These are phyloP conservation scores for Castor canadensis DNA, from an alignment of 2,113 vertebrate genomes.

Conservation along the genomic window DNA sequence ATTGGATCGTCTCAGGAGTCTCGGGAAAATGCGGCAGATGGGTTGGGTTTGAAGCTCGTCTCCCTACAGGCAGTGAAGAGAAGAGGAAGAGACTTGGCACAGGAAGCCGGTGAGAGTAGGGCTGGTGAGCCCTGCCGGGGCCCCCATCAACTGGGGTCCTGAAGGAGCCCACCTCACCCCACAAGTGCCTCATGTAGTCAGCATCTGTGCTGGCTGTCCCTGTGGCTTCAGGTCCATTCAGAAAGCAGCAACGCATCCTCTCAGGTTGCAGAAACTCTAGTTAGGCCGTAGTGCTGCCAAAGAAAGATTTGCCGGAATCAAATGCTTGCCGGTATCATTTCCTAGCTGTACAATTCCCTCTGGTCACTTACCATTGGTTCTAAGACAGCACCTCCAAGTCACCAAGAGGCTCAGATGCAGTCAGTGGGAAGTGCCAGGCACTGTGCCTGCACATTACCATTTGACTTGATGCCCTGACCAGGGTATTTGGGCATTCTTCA, in stretches of 20 bases:
- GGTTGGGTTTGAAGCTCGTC: constrained; percentile 70
- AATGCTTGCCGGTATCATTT: background rate
- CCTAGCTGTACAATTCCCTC: background rate
- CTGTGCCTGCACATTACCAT: background rate
- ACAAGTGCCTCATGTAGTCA: background rate
- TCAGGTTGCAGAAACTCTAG: background rate
- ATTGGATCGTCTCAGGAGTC: constrained; percentile 61
- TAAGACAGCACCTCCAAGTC: background rate
- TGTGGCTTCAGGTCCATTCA: constrained; percentile 36
- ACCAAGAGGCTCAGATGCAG: background rate
- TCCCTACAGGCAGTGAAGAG: constrained; percentile 60
- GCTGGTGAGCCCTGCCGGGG: background rate
- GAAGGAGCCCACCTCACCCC: constrained; percentile 30
- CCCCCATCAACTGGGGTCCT: constrained; percentile 9
- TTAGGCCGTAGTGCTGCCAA: background rate
- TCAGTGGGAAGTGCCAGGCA: background rate
- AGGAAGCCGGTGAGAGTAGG: constrained; percentile 24
- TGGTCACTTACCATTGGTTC: background rate
- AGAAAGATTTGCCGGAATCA: background rate
- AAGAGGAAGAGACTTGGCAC: constrained; percentile 64
- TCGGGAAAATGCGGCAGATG: constrained; percentile 64
- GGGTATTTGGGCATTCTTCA: background rate
- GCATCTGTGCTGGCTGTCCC: constrained; percentile 55
- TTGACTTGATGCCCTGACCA: background rate
- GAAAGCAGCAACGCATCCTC: background rate